Conservation (phyloP, 2,113 vertebrate species). For the Regulus satrapa region DNA sequence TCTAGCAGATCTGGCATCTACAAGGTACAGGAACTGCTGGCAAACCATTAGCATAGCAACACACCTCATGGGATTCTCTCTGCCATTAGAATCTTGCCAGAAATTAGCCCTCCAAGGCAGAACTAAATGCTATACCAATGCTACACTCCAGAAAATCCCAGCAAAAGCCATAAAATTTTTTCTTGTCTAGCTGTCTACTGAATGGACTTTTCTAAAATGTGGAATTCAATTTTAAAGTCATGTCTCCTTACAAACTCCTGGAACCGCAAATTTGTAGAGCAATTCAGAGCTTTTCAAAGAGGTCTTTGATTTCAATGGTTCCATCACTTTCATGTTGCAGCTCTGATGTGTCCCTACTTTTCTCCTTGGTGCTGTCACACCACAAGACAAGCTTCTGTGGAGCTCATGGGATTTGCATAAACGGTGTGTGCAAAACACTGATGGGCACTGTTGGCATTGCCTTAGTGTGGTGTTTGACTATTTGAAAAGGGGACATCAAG, state of each 20-base stretch:
- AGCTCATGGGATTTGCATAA: not conserved
- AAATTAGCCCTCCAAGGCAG: not conserved
- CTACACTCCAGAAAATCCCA: not conserved
- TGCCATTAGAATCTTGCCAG: not conserved
- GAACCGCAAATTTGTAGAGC: not conserved
- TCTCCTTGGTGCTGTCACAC: not conserved
- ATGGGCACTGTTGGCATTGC: not conserved
- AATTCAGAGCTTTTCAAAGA: not conserved
- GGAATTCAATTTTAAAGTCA: not conserved
- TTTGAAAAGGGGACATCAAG: not conserved
- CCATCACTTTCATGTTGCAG: not conserved
- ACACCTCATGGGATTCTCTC: not conserved
- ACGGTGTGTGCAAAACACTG: not conserved
- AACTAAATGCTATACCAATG: not conserved
- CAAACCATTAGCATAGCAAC: not conserved
- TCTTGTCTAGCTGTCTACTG: not conserved
- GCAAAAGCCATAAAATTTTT: not conserved
- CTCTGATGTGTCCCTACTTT: not conserved
- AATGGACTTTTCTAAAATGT: not conserved
- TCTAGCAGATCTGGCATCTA: not conserved
- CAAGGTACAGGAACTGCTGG: not conserved
- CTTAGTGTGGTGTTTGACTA: not conserved
- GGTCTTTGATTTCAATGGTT: not conserved
- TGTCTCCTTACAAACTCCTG: not conserved
- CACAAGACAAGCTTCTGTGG: accelerated